These are phyloP conservation scores for Drosophila busckii DNA, from an alignment of 1,140 invertebrate genomes.

Conservation along the genomic window DNA sequence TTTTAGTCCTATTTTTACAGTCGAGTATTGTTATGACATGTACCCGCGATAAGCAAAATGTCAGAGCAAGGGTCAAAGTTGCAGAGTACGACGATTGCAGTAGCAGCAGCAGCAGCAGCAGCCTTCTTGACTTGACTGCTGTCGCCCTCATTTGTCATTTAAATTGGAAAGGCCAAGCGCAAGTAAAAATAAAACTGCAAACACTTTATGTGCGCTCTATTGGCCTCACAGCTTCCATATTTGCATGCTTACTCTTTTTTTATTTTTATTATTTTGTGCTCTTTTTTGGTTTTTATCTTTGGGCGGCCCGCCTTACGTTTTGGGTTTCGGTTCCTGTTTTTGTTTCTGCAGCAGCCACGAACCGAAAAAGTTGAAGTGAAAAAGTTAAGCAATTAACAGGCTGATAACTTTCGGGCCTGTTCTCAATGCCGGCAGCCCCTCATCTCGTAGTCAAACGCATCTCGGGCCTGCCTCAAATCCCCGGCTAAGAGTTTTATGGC, in stretches of 20 bases:
- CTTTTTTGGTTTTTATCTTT: conserved; percentile 56
- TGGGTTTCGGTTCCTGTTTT: conserved; percentile 7
- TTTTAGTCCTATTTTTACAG: conserved; percentile 8
- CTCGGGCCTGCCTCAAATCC: conserved; percentile 20
- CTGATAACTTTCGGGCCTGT: conserved; percentile 68
- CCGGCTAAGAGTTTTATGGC: conserved; percentile 65
- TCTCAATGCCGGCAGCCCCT: conserved; percentile 12
- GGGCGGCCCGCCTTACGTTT: conserved; percentile 1
- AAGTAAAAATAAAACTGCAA: conserved; percentile 51
- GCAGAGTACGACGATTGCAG: conserved; percentile 24
- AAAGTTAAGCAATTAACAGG: conserved; percentile 77
- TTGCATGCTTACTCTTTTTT: conserved; percentile 47
- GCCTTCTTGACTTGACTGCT: conserved; percentile 42
- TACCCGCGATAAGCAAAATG: conserved; percentile 62
- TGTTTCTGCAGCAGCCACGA: conserved; percentile 35
- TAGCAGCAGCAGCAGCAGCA: conserved; percentile 40
- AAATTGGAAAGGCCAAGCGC: conserved; percentile 57
- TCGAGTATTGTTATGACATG: conserved; percentile 67
- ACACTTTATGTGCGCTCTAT: conserved; percentile 32
- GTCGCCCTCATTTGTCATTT: conserved; percentile 64
- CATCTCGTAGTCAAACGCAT: neutral
- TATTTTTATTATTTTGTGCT: conserved; percentile 17
- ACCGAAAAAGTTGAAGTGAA: conserved; percentile 73
- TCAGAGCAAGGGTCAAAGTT: conserved; percentile 65
- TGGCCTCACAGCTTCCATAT: conserved; percentile 15